phyloP scores from a whole-genome alignment of 1,140 invertebrate species.

The Brachionus rubens region DNA sequence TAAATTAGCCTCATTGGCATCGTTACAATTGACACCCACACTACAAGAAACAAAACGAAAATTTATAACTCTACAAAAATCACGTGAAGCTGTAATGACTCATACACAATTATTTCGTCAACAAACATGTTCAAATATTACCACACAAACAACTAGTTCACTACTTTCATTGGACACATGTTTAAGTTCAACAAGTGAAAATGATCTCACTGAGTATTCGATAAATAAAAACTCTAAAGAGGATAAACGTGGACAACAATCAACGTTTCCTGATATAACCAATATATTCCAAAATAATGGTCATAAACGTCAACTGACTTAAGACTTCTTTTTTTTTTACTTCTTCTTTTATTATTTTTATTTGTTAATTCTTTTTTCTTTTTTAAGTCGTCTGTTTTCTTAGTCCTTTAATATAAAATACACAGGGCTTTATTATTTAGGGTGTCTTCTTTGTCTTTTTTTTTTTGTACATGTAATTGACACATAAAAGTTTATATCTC shows the following conservation, averaged over 20 bases:
- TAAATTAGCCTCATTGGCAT: constrained; percentile 35
- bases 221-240: constrained; percentile 28
- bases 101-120: constrained; percentile 38
- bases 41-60: constrained; percentile 37
- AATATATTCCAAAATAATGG: constrained; percentile 28
- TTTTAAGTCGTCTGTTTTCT: constrained; percentile 27
- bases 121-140: constrained; percentile 40
- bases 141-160: constrained; percentile 33
- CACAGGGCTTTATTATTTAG: constrained; percentile 21
- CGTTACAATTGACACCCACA: constrained; percentile 36
- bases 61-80: constrained; percentile 43
- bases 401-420: too few relatives aligned
- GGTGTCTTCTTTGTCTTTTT: constrained; percentile 17
- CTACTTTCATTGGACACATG: constrained; percentile 24
- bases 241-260: constrained; percentile 1
- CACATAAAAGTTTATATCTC: too few relatives aligned
- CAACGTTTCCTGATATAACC: constrained; percentile 29
- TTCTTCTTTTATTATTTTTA: constrained; percentile 17
- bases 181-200: constrained; percentile 7
- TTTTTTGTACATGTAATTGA: too few relatives aligned
- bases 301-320: constrained; percentile 33
- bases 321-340: not conserved
- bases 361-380: constrained; percentile 22
- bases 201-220: not conserved
- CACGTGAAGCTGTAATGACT: constrained; percentile 4